Percentiles rank a stretch among this genome's conserved stretches.
Evolutionary conservation across 2,888 invertebrate genomes (phyloP).

Genomic region (Pimpla rufipes): DNA sequence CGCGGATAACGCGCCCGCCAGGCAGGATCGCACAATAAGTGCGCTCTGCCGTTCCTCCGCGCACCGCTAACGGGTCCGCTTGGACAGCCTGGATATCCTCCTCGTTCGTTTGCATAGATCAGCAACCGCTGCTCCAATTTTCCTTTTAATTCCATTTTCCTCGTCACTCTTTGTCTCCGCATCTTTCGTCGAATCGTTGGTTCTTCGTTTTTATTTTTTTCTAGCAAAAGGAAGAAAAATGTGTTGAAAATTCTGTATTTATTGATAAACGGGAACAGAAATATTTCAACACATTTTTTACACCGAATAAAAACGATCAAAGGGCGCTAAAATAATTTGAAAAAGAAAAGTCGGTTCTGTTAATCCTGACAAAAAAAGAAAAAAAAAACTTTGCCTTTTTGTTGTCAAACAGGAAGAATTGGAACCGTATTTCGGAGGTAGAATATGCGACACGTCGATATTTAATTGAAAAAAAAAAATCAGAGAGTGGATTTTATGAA

Average conservation of each 20-base stretch:
- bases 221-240: not conserved
- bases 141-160: not conserved
- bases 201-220: not conserved
- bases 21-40: conserved; percentile 49
- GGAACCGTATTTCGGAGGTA: too few species aligned
- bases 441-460: too few species aligned
- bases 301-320: too few species aligned
- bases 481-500: not conserved
- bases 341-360: too few species aligned
- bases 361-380: too few species aligned
- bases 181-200: too few species aligned
- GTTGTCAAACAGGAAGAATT: too few species aligned
- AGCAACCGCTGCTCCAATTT: conserved; percentile 3
- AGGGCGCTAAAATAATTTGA: too few species aligned
- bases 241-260: not conserved
- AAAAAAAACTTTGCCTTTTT: too few species aligned
- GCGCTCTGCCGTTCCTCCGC: conserved; percentile 16
- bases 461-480: too few species aligned
- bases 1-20: conserved; percentile 23
- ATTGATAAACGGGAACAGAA: too few species aligned
- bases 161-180: not conserved
- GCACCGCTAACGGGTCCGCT: conserved; percentile 25
- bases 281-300: too few species aligned
- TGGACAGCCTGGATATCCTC: conserved; percentile 19
- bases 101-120: conserved; percentile 29